phyloP scores from a whole-genome alignment of 1,140 invertebrate species.

The Hirudo medicinalis region DNA sequence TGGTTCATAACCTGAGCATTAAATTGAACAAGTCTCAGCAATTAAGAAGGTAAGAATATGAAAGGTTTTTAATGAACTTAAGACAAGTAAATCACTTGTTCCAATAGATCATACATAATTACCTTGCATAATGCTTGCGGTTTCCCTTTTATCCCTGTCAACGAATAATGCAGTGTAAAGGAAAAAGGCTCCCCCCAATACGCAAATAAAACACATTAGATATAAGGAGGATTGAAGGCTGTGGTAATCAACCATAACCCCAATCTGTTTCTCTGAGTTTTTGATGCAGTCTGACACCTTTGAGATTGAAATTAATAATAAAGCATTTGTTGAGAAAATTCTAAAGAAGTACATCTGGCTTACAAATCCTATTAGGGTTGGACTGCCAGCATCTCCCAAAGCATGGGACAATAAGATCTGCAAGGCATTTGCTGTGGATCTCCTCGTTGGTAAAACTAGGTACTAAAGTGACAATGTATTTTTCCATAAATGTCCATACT shows the following conservation, averaged over 20 bases:
- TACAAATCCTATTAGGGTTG: slow-evolving; percentile 37
- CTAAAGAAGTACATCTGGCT: not conserved
- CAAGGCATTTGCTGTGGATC: slow-evolving; percentile 38
- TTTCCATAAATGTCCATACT: not conserved
- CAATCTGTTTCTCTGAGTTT: slow-evolving; percentile 10
- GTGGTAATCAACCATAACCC: slow-evolving; percentile 48
- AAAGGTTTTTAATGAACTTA: not conserved
- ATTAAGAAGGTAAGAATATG: not conserved
- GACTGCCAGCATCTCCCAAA: slow-evolving; percentile 40
- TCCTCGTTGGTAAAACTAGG: slow-evolving; percentile 36
- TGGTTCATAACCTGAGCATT: slow-evolving; percentile 1
- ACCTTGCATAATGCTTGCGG: slow-evolving; percentile 23
- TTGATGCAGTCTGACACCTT: slow-evolving; percentile 23
- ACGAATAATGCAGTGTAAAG: slow-evolving; percentile 73
- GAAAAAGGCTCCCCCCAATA: slow-evolving; percentile 79
- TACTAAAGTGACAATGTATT: slow-evolving; percentile 28
- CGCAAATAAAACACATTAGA: slow-evolving; percentile 72
- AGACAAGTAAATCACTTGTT: too few relatives aligned
- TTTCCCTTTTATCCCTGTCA: slow-evolving; percentile 59
- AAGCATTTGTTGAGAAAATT: not conserved
- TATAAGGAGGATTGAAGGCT: slow-evolving; percentile 81
- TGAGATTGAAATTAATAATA: slow-evolving; percentile 22
- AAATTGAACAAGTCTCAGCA: not conserved
- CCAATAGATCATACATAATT: not conserved
- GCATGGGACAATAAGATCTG: slow-evolving; percentile 40